phyloP scores from a whole-genome alignment of 2,888 invertebrate species.

The Phanerotoma sp. region DNA sequence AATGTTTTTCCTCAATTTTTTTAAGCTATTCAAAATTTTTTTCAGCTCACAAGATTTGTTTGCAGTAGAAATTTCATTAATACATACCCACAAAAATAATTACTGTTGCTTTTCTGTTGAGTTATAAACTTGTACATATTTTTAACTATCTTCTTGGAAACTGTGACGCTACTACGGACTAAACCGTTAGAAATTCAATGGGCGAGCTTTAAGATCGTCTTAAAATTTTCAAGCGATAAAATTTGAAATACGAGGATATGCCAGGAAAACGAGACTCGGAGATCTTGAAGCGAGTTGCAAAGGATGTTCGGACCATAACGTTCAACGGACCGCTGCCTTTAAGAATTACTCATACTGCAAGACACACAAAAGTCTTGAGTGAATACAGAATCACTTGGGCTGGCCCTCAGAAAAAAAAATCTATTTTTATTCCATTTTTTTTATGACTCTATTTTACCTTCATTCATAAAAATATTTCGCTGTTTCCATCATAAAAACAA shows the following conservation, averaged over 20 bases:
- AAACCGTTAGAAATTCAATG: constrained; percentile 28
- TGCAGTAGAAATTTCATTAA: too few relatives aligned
- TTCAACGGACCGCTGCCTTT: constrained; percentile 38
- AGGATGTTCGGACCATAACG: constrained; percentile 56
- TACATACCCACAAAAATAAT: too few relatives aligned
- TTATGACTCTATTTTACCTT: neutral
- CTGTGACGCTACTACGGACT: too few relatives aligned
- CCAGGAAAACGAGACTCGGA: constrained; percentile 25
- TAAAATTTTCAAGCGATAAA: constrained; percentile 53
- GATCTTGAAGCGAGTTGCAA: constrained; percentile 23
- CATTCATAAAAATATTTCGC: constrained; percentile 41
- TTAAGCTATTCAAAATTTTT: too few relatives aligned
- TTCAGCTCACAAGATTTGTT: too few relatives aligned
- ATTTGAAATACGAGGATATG: constrained; percentile 52
- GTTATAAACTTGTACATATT: too few relatives aligned
- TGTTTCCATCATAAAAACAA: constrained; percentile 54
- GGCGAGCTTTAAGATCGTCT: constrained; percentile 31
- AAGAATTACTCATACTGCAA: constrained; percentile 36
- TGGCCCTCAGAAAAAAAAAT: too few relatives aligned
- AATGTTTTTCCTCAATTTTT: too few relatives aligned
- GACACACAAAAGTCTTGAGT: constrained; percentile 21
- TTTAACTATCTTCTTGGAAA: too few relatives aligned
- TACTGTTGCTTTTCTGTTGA: too few relatives aligned
- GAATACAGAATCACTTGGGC: constrained; percentile 14
- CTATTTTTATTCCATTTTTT: constrained; percentile 2